A percentile compares a stretch with the other conserved stretches of the same genome.
Conservation (phyloP, 2,113 vertebrate genomes). For the Melanerpes formicivorus region DNA sequence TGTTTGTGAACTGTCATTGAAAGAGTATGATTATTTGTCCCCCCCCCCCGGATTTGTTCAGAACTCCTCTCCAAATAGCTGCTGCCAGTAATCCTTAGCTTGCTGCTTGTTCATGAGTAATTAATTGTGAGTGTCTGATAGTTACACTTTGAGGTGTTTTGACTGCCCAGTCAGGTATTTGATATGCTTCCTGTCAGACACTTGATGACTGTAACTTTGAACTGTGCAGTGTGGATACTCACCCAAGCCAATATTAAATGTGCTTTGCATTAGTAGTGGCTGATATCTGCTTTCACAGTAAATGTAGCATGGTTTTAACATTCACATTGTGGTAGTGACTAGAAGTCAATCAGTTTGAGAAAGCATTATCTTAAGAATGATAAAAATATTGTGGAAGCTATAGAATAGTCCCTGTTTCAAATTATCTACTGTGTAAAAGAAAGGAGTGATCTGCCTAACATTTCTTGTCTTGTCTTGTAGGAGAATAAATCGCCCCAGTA, state of each 20-base stretch:
- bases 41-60: neutral
- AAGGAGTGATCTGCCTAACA: neutral
- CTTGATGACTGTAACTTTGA: slow-evolving; percentile 26
- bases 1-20: slow-evolving; percentile 60
- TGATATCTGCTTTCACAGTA: neutral
- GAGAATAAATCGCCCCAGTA: neutral
- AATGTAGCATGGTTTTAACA: neutral
- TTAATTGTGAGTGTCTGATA: slow-evolving; percentile 24
- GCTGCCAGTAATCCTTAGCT: slow-evolving; percentile 42
- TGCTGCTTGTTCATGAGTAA: slow-evolving; percentile 40
- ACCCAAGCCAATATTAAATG: neutral
- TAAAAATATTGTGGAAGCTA: neutral
- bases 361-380: neutral
- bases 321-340: neutral
- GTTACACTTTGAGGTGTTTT: slow-evolving; percentile 34
- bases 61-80: slow-evolving; percentile 12
- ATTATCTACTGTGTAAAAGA: neutral
- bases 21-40: neutral
- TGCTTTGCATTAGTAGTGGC: neutral
- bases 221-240: neutral
- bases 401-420: neutral
- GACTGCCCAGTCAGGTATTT: slow-evolving; percentile 3
- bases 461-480: neutral
- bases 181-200: slow-evolving; percentile 22
- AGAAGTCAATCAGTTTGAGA: neutral